Percentiles rank a stretch among this genome's conserved stretches.
Conservation (phyloP, 2,888 invertebrate species). For the Perdita meconis region DNA sequence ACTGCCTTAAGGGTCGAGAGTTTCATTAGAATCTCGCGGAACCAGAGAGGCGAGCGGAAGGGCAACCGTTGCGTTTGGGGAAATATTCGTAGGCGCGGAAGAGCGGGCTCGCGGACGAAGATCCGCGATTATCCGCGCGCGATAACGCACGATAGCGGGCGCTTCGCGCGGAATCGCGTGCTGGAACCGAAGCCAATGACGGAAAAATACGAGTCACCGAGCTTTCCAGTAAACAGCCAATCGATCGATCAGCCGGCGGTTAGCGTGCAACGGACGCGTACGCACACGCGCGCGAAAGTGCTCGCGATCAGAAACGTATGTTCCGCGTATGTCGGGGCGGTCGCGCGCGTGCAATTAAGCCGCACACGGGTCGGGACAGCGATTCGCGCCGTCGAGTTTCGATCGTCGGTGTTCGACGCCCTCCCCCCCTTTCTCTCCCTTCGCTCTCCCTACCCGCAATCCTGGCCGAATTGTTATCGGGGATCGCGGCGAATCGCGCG, state of each 20-base stretch:
- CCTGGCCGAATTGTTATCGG: slow-evolving; percentile 43
- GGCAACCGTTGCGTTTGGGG: too few species aligned
- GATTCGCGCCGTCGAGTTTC: slow-evolving; percentile 19
- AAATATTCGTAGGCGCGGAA: too few species aligned
- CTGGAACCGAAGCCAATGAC: slow-evolving; percentile 48
- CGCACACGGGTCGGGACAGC: slow-evolving; percentile 14
- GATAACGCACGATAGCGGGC: slow-evolving; percentile 45
- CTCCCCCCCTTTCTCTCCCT: too few species aligned
- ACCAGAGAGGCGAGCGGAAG: slow-evolving; percentile 19
- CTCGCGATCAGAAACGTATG: neutral
- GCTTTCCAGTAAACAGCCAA: slow-evolving; percentile 63
- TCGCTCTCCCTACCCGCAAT: too few species aligned
- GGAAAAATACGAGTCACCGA: slow-evolving; percentile 65
- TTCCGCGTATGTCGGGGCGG: neutral
- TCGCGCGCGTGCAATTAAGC: neutral
- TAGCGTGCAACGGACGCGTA: slow-evolving; percentile 38
- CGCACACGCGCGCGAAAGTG: slow-evolving; percentile 36
- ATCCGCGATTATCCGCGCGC: slow-evolving; percentile 54
- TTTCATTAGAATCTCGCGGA: slow-evolving; percentile 13
- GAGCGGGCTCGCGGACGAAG: too few species aligned
- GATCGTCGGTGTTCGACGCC: slow-evolving; percentile 23
- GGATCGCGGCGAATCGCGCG: slow-evolving; percentile 25
- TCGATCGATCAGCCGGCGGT: slow-evolving; percentile 58
- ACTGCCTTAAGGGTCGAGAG: neutral
- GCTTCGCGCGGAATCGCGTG: slow-evolving; percentile 33